A percentile compares a stretch with the other conserved stretches of the same genome.
These are phyloP conservation scores for Gryllus longicercus DNA, from an alignment of 2,888 invertebrate genomes.

Conservation along the genomic window DNA sequence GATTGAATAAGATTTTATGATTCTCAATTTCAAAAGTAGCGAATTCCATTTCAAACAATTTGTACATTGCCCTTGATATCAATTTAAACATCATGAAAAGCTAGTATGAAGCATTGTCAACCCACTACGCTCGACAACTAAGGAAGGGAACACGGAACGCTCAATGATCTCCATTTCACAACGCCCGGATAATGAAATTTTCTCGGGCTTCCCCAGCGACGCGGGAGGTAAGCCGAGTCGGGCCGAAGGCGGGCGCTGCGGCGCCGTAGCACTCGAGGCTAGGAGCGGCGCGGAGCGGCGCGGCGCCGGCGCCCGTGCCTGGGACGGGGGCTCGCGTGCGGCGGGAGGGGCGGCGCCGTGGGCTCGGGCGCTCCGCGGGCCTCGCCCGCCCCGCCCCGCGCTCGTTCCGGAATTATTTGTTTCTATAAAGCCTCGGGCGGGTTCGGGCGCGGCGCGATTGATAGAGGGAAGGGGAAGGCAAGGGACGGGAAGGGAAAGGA, in stretches of 20 bases:
- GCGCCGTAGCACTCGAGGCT: not conserved
- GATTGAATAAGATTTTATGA: too few species aligned
- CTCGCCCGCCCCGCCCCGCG: not conserved
- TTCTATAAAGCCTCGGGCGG: not conserved
- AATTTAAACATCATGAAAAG: too few species aligned
- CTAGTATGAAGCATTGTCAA: too few species aligned
- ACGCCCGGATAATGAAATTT: too few species aligned
- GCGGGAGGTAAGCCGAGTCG: not conserved
- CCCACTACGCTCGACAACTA: too few species aligned
- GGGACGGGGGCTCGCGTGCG: not conserved
- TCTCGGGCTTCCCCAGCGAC: too few species aligned
- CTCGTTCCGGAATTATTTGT: not conserved
- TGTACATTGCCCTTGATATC: too few species aligned
- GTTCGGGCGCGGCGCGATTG: not conserved
- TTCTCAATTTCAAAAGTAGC: too few species aligned
- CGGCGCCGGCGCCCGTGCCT: not conserved
- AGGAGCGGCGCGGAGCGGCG: not conserved
- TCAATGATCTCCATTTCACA: too few species aligned
- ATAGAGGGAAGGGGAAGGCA: not conserved
- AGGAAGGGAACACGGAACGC: too few species aligned
- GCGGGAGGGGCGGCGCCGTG: not conserved
- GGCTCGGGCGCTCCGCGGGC: not conserved
- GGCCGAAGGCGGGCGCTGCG: not conserved
- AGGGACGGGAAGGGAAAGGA: not conserved
- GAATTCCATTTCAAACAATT: too few species aligned